phyloP scores from a whole-genome alignment of 2,113 vertebrate genomes.

The Gambusia holbrooki region DNA sequence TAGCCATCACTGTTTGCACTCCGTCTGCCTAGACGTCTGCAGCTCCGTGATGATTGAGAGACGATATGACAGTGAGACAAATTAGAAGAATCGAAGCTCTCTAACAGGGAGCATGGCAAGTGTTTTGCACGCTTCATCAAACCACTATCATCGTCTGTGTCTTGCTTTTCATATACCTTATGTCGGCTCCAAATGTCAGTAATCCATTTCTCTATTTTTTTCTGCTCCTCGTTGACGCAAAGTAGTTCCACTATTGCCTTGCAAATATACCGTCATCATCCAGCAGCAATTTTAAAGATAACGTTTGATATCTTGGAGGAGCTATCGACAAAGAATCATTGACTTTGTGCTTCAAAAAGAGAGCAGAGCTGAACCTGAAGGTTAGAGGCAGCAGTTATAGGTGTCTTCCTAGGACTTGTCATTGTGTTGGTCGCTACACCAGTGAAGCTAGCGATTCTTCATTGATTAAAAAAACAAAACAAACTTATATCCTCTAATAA shows the following conservation, averaged over 20 bases:
- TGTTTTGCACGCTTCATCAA: neutral
- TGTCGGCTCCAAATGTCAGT: slow-evolving; percentile 54
- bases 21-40: slow-evolving; percentile 57
- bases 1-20: slow-evolving; percentile 72
- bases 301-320: too few species aligned
- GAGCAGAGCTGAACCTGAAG: too few species aligned
- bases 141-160: neutral
- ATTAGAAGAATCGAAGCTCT: slow-evolving; percentile 37
- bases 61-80: slow-evolving; percentile 64
- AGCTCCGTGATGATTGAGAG: slow-evolving; percentile 65
- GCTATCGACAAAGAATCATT: too few species aligned
- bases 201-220: slow-evolving; percentile 25
- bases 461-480: neutral
- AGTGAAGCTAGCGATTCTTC: neutral
- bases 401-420: neutral
- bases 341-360: too few species aligned
- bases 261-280: slow-evolving; percentile 3
- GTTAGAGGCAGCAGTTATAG: too few species aligned
- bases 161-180: slow-evolving; percentile 26
- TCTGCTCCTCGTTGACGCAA: slow-evolving; percentile 16
- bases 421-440: neutral
- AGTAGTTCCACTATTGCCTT: neutral
- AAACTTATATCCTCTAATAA: neutral
- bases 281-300: too few species aligned
- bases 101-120: neutral